Evolutionary conservation across 2,797 vertebrate genomes (phyloP).

Genomic region (Neosilurus mollespiculum): DNA sequence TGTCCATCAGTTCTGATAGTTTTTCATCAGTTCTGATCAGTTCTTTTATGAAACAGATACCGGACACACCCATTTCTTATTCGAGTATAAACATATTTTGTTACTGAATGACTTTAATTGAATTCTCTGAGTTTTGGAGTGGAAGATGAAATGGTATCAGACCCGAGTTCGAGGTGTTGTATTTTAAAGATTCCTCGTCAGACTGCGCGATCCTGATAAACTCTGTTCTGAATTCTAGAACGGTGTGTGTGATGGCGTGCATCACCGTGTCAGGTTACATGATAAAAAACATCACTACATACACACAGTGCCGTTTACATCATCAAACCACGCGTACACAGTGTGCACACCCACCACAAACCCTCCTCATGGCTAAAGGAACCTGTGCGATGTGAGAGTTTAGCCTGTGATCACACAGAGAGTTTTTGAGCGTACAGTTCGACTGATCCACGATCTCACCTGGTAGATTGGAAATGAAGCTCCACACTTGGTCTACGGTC

Average conservation of each 20-base stretch:
- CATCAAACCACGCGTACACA: no score
- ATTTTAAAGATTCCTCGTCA: background rate
- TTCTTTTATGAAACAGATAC: background rate
- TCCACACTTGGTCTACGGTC: conserved; percentile 92
- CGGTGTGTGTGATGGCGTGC: background rate
- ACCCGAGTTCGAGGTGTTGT: background rate
- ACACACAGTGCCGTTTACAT: no score
- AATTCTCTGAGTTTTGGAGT: background rate
- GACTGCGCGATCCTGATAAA: background rate
- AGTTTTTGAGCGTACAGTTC: no score
- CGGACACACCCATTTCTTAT: background rate
- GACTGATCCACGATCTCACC: conserved; percentile 67
- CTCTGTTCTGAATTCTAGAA: background rate
- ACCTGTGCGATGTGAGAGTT: no score
- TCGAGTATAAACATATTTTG: background rate
- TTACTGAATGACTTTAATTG: background rate
- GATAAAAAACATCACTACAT: background rate
- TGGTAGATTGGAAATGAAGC: conserved; percentile 90
- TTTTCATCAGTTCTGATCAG: no score
- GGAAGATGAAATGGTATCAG: background rate
- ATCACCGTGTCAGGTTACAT: background rate
- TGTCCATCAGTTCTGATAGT: background rate
- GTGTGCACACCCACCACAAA: no score
- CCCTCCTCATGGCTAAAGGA: no score
- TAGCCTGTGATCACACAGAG: no score